Percentiles rank a stretch among this genome's conserved stretches.
These are phyloP conservation scores for Panonychus citri DNA, from an alignment of 1,140 invertebrate genomes.

Conservation along the genomic window DNA sequence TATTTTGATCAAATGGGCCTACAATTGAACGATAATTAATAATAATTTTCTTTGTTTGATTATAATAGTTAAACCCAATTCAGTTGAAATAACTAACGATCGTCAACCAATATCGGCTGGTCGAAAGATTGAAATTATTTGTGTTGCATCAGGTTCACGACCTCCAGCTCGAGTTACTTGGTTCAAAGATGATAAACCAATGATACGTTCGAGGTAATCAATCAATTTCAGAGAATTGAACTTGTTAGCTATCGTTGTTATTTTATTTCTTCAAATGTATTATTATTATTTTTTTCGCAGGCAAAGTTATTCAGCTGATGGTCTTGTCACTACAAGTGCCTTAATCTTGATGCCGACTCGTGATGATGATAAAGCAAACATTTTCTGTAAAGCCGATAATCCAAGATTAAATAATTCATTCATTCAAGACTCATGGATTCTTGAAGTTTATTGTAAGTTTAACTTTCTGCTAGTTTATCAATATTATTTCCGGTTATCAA, in stretches of 20 bases:
- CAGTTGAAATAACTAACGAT: slow-evolving; percentile 36
- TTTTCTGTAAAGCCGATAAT: slow-evolving; percentile 59
- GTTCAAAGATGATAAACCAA: slow-evolving; percentile 22
- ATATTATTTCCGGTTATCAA: too few species aligned
- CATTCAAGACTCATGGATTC: slow-evolving; percentile 30
- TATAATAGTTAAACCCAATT: background rate
- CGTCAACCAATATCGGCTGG: slow-evolving; percentile 57
- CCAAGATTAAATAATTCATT: slow-evolving; percentile 19
- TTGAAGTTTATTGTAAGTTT: slow-evolving; percentile 34
- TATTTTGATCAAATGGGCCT: too few species aligned
- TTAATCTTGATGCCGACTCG: slow-evolving; percentile 32
- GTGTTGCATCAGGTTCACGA: slow-evolving; percentile 55
- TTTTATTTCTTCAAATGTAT: background rate
- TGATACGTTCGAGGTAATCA: background rate
- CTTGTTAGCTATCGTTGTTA: background rate
- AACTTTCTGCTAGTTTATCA: background rate
- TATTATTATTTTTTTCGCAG: slow-evolving; percentile 6
- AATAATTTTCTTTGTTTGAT: background rate
- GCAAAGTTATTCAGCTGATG: slow-evolving; percentile 8
- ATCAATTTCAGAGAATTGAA: background rate
- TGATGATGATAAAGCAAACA: slow-evolving; percentile 51
- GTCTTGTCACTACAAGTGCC: slow-evolving; percentile 11
- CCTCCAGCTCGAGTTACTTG: slow-evolving; percentile 65
- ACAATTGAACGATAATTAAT: too few species aligned
- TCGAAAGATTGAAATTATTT: slow-evolving; percentile 52